Evolutionary conservation across 2,113 vertebrate genomes (phyloP).

Genomic region (Lonchura striata): DNA sequence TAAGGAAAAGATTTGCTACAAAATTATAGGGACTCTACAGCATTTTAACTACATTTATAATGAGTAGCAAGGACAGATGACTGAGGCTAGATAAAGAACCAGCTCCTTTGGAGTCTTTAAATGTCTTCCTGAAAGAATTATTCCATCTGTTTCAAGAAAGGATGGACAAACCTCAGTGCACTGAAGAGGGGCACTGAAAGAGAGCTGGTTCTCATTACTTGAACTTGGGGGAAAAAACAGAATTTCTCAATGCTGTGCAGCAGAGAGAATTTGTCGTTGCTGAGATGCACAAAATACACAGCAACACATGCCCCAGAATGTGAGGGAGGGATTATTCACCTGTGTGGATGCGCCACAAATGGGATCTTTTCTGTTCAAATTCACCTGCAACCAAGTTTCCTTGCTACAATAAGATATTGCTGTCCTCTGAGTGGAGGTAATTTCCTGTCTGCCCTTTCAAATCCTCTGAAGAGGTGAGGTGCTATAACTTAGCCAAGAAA

Average conservation of each 20-base stretch:
- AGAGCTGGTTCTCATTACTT: neutral
- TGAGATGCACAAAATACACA: neutral
- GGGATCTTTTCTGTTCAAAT: neutral
- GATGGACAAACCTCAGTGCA: neutral
- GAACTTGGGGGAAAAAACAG: neutral
- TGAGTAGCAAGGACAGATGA: neutral
- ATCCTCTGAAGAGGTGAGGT: neutral
- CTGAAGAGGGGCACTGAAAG: neutral
- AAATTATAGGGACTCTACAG: neutral
- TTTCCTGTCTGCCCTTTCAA: neutral
- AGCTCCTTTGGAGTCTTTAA: neutral
- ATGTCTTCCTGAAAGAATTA: neutral
- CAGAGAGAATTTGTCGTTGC: neutral
- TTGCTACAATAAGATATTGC: neutral
- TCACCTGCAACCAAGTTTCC: neutral
- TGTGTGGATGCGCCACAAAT: neutral
- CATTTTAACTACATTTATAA: neutral
- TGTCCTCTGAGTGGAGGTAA: neutral
- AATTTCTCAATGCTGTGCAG: neutral
- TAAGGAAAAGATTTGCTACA: neutral
- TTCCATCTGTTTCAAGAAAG: neutral
- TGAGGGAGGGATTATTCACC: neutral
- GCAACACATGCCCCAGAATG: fast-evolving
- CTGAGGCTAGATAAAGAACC: neutral
- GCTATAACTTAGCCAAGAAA: neutral